phyloP scores from a whole-genome alignment of 2,888 invertebrate species.

The Pegoplata infirma region DNA sequence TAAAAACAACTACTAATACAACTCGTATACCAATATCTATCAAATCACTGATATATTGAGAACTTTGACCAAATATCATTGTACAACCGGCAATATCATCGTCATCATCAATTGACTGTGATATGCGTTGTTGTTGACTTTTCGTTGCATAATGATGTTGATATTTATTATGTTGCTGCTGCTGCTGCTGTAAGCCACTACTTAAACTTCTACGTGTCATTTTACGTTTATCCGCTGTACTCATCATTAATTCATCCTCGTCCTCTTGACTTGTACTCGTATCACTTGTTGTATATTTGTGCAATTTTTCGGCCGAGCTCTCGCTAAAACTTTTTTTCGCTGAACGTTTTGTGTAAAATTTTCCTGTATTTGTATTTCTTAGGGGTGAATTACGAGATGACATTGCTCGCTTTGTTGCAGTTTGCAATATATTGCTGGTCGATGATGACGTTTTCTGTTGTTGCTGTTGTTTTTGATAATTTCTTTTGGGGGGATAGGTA shows the following conservation, averaged over 20 bases:
- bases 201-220: constrained; percentile 46
- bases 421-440: constrained; percentile 38
- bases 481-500: constrained; percentile 50
- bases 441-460: constrained; percentile 26
- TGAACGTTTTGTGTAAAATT: constrained; percentile 46
- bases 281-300: constrained; percentile 50
- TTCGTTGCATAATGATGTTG: constrained; percentile 40
- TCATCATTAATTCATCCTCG: constrained; percentile 48
- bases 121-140: not conserved
- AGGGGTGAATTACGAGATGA: constrained; percentile 49
- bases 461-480: constrained; percentile 1
- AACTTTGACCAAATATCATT: constrained; percentile 41
- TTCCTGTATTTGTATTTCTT: constrained; percentile 32
- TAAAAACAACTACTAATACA: constrained; percentile 79
- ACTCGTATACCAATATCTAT: constrained; percentile 80
- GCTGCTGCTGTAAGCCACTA: constrained; percentile 28
- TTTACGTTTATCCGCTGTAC: constrained; percentile 51
- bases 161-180: constrained; percentile 38
- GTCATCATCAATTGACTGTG: constrained; percentile 16
- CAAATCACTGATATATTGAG: constrained; percentile 70
- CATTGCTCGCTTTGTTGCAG: constrained; percentile 44
- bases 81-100: constrained; percentile 1
- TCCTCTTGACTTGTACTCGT: constrained; percentile 43
- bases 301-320: constrained; percentile 68
- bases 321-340: constrained; percentile 68